These are phyloP conservation scores for Acanthopagrus latus DNA, from an alignment of 2,797 vertebrate species.

Conservation along the genomic window DNA sequence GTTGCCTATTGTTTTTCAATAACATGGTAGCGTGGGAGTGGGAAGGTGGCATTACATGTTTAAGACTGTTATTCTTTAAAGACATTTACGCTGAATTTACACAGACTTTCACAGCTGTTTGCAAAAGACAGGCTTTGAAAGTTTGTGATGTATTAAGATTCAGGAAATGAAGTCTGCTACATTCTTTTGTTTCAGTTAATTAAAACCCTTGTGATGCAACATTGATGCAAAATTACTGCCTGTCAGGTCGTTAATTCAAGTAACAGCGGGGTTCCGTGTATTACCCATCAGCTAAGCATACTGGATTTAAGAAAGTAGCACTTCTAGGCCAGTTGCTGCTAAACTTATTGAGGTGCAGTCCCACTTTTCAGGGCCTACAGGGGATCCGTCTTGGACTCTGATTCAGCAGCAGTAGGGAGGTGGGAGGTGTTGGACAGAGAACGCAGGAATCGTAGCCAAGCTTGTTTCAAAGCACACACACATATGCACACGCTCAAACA, in stretches of 20 bases:
- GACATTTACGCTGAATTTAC: constrained; percentile 18
- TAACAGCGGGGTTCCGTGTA: constrained; percentile 32
- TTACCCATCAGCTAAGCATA: constrained; percentile 23
- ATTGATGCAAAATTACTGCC: constrained; percentile 42
- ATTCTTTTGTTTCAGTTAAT: constrained; percentile 55
- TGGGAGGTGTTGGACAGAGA: constrained; percentile 76
- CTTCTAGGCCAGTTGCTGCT: constrained; percentile 48
- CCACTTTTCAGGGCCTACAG: constrained; percentile 57
- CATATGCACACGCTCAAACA: constrained; percentile 28
- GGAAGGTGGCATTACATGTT: constrained; percentile 39
- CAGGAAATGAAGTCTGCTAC: constrained; percentile 30
- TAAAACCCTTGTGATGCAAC: constrained; percentile 51
- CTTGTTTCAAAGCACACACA: constrained; percentile 50
- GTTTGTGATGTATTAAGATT: constrained; percentile 35
- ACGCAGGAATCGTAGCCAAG: constrained; percentile 63
- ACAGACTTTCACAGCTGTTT: constrained; percentile 8
- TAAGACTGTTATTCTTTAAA: not conserved
- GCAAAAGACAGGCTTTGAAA: constrained; percentile 12
- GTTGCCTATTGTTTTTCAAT: constrained; percentile 35
- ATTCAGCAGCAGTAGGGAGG: constrained; percentile 67
- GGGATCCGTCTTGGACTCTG: constrained; percentile 66
- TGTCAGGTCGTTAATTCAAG: constrained; percentile 41
- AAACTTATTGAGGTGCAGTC: constrained; percentile 57
- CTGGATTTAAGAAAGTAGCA: constrained; percentile 21
- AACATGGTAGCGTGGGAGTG: constrained; percentile 32